These are phyloP conservation scores for Sturmia bella DNA, from an alignment of 2,888 invertebrate genomes.

Conservation along the genomic window DNA sequence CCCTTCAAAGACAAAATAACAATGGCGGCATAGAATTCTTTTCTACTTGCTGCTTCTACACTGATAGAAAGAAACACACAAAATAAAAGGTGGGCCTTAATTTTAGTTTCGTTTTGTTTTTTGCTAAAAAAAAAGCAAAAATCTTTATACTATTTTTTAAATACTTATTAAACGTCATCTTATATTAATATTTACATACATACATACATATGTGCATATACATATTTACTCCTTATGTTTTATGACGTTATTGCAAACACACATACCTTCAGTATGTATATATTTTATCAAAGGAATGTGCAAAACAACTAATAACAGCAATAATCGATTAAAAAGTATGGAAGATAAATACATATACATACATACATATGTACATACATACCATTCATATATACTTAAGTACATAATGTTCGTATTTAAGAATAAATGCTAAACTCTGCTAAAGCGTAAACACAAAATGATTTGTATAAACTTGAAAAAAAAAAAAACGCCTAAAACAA, in stretches of 20 bases:
- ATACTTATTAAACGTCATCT: slow-evolving; percentile 3
- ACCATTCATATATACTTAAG: too few species aligned
- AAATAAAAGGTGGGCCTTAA: slow-evolving; percentile 65
- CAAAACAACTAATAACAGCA: slow-evolving; percentile 28
- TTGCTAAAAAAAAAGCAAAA: not conserved
- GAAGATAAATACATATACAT: not conserved
- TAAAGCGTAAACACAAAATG: slow-evolving; percentile 30
- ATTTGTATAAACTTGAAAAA: slow-evolving; percentile 28
- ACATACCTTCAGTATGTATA: too few species aligned
- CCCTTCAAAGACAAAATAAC: slow-evolving; percentile 35
- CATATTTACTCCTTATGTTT: not conserved
- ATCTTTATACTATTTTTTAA: slow-evolving; percentile 3
- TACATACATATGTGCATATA: not conserved
- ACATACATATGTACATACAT: too few species aligned
- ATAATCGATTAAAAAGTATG: slow-evolving; percentile 38
- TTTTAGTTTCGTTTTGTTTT: not conserved
- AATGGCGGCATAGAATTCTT: slow-evolving; percentile 52
- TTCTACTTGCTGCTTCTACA: not conserved
- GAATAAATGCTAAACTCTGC: slow-evolving; percentile 44
- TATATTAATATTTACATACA: not conserved
- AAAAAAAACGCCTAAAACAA: not conserved
- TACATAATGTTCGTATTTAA: too few species aligned
- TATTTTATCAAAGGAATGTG: slow-evolving; percentile 3
- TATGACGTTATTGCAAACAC: too few species aligned
- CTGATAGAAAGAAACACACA: slow-evolving; percentile 17